These are phyloP conservation scores for Halocaridina rubra DNA, from an alignment of 2,888 invertebrate genomes.

Conservation along the genomic window DNA sequence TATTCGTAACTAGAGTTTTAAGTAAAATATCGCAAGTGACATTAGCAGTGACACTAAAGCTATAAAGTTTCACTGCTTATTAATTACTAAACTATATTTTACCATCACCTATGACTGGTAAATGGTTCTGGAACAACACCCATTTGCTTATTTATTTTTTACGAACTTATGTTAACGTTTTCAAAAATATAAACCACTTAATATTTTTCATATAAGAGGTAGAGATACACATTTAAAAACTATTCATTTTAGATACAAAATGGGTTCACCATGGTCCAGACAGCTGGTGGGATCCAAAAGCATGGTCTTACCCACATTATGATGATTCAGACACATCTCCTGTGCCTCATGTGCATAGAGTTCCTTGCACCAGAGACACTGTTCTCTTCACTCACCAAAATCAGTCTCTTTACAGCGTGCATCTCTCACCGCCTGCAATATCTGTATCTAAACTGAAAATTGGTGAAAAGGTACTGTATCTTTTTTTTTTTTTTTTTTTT, in stretches of 20 bases:
- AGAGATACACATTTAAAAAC: too few species aligned
- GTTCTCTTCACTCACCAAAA: constrained; percentile 2
- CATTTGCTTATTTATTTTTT: too few species aligned
- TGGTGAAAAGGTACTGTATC: constrained; percentile 29
- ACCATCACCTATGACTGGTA: too few species aligned
- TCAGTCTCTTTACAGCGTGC: constrained; percentile 35
- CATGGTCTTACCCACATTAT: constrained; percentile 26
- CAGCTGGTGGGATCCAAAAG: constrained; percentile 44
- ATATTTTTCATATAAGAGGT: too few species aligned
- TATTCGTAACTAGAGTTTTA: too few species aligned
- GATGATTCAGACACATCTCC: constrained; percentile 12
- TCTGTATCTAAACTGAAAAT: constrained; percentile 18
- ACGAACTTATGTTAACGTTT: too few species aligned
- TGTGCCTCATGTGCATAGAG: constrained; percentile 30
- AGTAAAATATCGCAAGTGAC: too few species aligned
- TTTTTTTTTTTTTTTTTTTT: too few species aligned
- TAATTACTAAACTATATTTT: too few species aligned
- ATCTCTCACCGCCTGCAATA: constrained; percentile 29
- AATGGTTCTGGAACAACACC: too few species aligned
- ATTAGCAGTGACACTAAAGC: background rate
- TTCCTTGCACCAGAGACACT: constrained; percentile 25
- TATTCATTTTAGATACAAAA: constrained; percentile 17
- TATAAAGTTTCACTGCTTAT: too few species aligned
- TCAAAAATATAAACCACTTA: too few species aligned
- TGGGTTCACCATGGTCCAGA: constrained; percentile 30